Evolutionary conservation across 2,888 invertebrate genomes (phyloP).

Genomic region (Parnassius mnemosyne): DNA sequence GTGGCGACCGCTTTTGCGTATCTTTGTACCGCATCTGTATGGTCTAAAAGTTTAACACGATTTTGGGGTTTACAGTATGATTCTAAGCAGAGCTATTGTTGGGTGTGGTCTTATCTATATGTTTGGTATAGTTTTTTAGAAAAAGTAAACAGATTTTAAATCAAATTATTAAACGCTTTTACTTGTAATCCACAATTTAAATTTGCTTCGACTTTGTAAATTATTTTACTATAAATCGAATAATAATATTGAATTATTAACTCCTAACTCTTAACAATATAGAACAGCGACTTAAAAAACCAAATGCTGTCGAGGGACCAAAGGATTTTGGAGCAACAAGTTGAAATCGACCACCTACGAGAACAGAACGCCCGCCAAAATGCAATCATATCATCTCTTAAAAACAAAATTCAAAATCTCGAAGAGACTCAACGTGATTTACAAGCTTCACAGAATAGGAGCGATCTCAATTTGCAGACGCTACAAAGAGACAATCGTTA

Average conservation of each 20-base stretch:
- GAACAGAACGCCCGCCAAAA: constrained; percentile 92
- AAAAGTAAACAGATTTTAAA: too few relatives aligned
- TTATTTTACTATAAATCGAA: too few relatives aligned
- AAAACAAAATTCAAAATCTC: constrained; percentile 88
- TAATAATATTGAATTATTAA: neutral
- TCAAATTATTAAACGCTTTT: too few relatives aligned
- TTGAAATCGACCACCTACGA: constrained; percentile 88
- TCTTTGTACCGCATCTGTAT: too few relatives aligned
- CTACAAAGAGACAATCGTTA: constrained; percentile 86
- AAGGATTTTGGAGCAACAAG: constrained; percentile 86
- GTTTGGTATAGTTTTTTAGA: too few relatives aligned
- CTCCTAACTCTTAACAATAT: neutral
- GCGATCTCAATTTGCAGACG: constrained; percentile 86
- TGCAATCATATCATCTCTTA: constrained; percentile 88
- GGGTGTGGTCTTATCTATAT: too few relatives aligned
- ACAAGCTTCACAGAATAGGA: constrained; percentile 81
- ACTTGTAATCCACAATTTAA: too few relatives aligned
- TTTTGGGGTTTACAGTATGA: too few relatives aligned
- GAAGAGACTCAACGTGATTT: constrained; percentile 89
- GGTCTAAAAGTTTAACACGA: too few relatives aligned
- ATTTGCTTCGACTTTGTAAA: too few relatives aligned
- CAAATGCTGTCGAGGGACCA: constrained; percentile 86
- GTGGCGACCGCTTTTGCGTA: too few relatives aligned
- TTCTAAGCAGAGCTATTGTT: too few relatives aligned
- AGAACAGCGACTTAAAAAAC: constrained; percentile 86